Evolutionary conservation across 2,797 vertebrate species (phyloP).

Genomic region (Sphenodon punctatus): DNA sequence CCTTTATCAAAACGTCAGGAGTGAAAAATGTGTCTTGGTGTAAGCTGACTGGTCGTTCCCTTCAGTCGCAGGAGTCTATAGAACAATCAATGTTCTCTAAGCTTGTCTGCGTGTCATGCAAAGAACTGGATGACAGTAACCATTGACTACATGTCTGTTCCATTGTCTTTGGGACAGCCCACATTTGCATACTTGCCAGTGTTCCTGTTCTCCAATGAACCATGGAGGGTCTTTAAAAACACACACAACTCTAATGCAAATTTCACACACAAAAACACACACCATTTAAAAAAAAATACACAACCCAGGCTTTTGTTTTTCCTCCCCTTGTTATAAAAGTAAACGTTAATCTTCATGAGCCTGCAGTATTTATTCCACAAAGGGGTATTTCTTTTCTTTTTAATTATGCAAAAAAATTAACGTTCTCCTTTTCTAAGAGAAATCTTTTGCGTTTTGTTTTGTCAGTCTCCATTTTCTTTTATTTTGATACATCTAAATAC

Average conservation of each 20-base stretch:
- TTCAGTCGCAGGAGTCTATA: slow-evolving; percentile 58
- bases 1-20: slow-evolving; percentile 73
- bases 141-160: slow-evolving; percentile 69
- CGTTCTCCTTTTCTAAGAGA: not conserved
- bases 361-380: not conserved
- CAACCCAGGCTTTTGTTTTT: slow-evolving; percentile 34
- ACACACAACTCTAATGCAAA: slow-evolving; percentile 20
- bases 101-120: slow-evolving; percentile 68
- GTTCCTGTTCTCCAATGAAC: slow-evolving; percentile 32
- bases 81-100: slow-evolving; percentile 64
- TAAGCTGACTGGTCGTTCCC: slow-evolving; percentile 68
- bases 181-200: slow-evolving; percentile 59
- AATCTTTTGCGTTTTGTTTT: not conserved
- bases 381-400: not conserved
- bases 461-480: not conserved
- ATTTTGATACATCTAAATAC: not conserved
- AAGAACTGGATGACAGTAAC: slow-evolving; percentile 68
- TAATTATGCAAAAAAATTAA: not conserved
- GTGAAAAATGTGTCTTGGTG: slow-evolving; percentile 73
- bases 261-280: not conserved
- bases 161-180: slow-evolving; percentile 55
- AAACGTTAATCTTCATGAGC: not conserved
- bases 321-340: not conserved
- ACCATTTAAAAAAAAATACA: not conserved
- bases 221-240: slow-evolving; percentile 34